These are phyloP conservation scores for Montipora cactus DNA, from an alignment of 64 coral and sea anemone genomes.

Conservation along the genomic window DNA sequence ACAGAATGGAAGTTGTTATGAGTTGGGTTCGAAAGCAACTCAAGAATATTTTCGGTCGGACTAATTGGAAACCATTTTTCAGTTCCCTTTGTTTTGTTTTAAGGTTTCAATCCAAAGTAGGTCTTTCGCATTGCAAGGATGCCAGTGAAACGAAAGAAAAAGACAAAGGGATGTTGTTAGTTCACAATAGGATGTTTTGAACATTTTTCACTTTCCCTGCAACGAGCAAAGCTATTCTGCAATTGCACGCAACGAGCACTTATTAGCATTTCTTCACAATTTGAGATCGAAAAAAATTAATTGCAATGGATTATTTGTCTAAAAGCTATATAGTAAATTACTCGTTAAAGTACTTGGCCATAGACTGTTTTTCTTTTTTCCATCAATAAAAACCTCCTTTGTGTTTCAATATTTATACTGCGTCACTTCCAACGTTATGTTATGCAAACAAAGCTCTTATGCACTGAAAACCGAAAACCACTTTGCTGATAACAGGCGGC, in stretches of 20 bases:
- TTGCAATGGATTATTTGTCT: background rate
- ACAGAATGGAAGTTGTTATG: background rate
- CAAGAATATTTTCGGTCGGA: background rate
- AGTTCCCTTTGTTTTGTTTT: background rate
- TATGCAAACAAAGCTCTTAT: constrained; percentile 23
- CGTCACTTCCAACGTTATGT: constrained; percentile 14
- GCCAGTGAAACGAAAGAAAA: background rate
- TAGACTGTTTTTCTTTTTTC: background rate
- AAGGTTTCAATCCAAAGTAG: background rate
- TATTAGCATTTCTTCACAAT: background rate
- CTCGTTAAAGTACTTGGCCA: constrained; percentile 17
- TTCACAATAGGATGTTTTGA: background rate
- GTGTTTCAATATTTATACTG: background rate
- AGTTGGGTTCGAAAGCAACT: background rate
- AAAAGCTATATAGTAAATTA: constrained; percentile 33
- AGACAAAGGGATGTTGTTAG: background rate
- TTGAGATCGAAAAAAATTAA: background rate
- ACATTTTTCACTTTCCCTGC: background rate
- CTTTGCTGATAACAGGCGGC: background rate
- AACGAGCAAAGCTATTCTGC: background rate
- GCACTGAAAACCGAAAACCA: background rate
- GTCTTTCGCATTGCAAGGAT: background rate
- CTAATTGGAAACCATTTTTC: background rate
- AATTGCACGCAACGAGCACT: background rate
- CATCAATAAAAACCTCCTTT: constrained; percentile 2